Evolutionary conservation across 2,797 vertebrate genomes (phyloP).

Genomic region (Squalus acanthias): DNA sequence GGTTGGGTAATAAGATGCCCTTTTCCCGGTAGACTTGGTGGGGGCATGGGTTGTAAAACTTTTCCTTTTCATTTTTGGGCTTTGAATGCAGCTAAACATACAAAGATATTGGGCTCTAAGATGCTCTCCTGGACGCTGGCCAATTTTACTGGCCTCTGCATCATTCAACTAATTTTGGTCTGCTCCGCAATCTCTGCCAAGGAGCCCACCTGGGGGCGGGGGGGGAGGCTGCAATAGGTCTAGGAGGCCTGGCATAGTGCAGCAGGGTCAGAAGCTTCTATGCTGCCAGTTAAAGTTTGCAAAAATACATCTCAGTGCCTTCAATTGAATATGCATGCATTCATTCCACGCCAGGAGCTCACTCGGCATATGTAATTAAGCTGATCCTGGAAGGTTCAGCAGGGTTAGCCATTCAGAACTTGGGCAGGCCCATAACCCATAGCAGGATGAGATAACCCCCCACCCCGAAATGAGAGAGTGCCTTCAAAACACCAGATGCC

Average conservation of each 20-base stretch:
- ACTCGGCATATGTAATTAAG: background rate
- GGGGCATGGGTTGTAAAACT: background rate
- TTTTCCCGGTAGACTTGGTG: background rate
- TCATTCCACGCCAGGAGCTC: background rate
- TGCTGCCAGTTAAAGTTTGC: background rate
- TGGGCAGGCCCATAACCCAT: background rate
- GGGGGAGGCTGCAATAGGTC: background rate
- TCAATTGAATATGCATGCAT: background rate
- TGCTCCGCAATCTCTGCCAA: background rate
- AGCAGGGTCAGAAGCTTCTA: background rate
- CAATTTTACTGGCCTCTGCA: background rate
- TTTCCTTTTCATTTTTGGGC: background rate
- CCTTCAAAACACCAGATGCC: background rate
- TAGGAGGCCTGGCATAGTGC: background rate
- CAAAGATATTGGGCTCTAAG: background rate
- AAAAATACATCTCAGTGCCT: background rate
- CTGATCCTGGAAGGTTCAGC: background rate
- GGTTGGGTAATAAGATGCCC: background rate
- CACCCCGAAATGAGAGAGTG: background rate
- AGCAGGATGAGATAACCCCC: background rate
- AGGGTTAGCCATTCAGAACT: background rate
- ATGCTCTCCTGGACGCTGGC: background rate
- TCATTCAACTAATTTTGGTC: background rate
- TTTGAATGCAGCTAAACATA: background rate
- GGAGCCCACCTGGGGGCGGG: background rate